Conservation (phyloP, 2,888 invertebrate genomes). For the Ceriagrion tenellum region DNA sequence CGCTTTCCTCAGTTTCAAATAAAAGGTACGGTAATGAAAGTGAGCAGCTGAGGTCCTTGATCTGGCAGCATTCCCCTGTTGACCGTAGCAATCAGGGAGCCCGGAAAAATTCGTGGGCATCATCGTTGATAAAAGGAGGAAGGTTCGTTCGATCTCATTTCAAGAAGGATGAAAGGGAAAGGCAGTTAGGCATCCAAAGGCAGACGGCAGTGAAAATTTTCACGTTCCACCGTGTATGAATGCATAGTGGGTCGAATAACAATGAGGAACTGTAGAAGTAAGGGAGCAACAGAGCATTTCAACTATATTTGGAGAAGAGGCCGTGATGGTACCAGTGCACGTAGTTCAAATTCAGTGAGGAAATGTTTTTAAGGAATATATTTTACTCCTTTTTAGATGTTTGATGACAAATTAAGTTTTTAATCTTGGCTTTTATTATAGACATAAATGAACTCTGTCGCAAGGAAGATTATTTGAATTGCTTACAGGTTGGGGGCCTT, state of each 20-base stretch:
- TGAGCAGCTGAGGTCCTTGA: conserved; percentile 8
- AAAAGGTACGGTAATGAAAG: conserved; percentile 30
- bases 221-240: background rate
- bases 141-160: background rate
- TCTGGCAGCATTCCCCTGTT: conserved; percentile 1
- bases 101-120: conserved; percentile 1
- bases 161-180: background rate
- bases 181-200: background rate
- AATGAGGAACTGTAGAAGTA: background rate
- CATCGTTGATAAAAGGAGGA: background rate
- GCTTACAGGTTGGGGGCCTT: too few relatives aligned
- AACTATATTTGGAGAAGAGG: background rate
- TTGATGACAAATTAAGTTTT: too few relatives aligned
- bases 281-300: background rate
- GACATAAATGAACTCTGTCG: too few relatives aligned
- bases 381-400: too few relatives aligned
- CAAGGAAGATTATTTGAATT: too few relatives aligned
- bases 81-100: conserved; percentile 26
- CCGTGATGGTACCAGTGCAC: too few relatives aligned
- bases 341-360: too few relatives aligned
- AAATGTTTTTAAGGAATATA: too few relatives aligned
- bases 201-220: background rate
- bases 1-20: background rate
- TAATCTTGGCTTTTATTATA: too few relatives aligned
- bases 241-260: background rate